A percentile compares a stretch with the other conserved stretches of the same genome.
phyloP scores from a whole-genome alignment of 2,888 invertebrate genomes.

The Watsonalla cultraria region DNA sequence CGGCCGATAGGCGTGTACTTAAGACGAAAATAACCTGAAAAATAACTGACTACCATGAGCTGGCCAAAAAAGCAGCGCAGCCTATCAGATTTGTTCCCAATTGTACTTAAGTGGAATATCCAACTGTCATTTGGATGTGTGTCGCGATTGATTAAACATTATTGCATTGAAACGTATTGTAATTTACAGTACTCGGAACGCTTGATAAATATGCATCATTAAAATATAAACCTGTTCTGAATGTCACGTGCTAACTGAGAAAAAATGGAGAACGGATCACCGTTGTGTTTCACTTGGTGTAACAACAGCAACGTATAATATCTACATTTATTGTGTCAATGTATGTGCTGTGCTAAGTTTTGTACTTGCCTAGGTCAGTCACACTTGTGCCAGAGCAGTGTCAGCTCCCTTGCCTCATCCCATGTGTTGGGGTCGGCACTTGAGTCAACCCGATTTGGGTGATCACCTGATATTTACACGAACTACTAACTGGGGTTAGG shows the following conservation, averaged over 20 bases:
- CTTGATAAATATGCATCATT: background rate
- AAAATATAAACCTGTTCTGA: slow-evolving; percentile 1
- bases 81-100: slow-evolving; percentile 19
- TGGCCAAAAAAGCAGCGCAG: slow-evolving; percentile 16
- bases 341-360: background rate
- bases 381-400: background rate
- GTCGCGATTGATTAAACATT: slow-evolving; percentile 7
- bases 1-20: slow-evolving; percentile 29
- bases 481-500: no score
- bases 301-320: no score
- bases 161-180: background rate
- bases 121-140: slow-evolving; percentile 11
- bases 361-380: background rate
- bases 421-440: no score
- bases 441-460: no score
- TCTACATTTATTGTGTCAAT: background rate
- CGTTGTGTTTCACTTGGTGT: background rate
- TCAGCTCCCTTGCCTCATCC: no score
- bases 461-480: no score
- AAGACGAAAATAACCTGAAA: slow-evolving; percentile 38
- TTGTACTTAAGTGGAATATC: slow-evolving; percentile 9
- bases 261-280: slow-evolving; percentile 1
- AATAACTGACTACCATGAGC: slow-evolving; percentile 24
- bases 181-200: background rate
- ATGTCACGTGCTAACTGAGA: background rate